Conservation (phyloP, 2,888 invertebrate genomes). For the Incurvaria masculella region DNA sequence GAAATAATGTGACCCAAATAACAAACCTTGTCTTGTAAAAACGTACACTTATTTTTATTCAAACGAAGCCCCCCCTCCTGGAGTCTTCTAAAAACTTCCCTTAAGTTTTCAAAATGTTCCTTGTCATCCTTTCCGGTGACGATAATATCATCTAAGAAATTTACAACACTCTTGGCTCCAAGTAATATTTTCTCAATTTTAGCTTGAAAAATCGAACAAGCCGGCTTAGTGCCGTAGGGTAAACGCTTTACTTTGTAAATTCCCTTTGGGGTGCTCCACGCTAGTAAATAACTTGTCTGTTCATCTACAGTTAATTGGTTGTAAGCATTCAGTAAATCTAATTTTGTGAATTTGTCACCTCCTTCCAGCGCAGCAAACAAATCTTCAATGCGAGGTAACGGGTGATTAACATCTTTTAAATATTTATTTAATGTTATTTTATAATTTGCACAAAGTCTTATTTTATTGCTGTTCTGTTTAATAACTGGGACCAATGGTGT, state of each 20-base stretch:
- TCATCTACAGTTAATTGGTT: constrained; percentile 19
- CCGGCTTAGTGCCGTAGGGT: constrained; percentile 19
- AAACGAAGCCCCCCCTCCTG: constrained; percentile 11
- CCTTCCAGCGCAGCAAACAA: constrained; percentile 15
- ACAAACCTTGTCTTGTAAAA: constrained; percentile 18
- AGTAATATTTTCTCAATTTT: constrained; percentile 16
- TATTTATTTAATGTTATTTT: constrained; percentile 14
- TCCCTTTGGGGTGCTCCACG: constrained; percentile 14
- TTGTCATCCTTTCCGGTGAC: constrained; percentile 15
- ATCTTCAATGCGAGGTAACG: constrained; percentile 17
- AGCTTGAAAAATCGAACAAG: constrained; percentile 22
- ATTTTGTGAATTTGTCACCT: constrained; percentile 14
- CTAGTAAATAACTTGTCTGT: constrained; percentile 9
- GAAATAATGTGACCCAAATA: constrained; percentile 12
- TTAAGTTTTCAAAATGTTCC: constrained; percentile 8
- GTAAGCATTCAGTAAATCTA: constrained; percentile 19
- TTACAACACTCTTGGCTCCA: constrained; percentile 11
- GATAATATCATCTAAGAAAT: constrained; percentile 18
- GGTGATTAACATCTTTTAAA: constrained; percentile 14
- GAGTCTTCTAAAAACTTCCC: constrained; percentile 12
- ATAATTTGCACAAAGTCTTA: not conserved
- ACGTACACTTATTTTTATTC: constrained; percentile 16
- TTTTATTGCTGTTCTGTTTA: constrained; percentile 20
- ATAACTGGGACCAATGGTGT: constrained; percentile 26
- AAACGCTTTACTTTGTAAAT: constrained; percentile 11